phyloP scores from a whole-genome alignment of 2,888 invertebrate species.

The Nebria salina region DNA sequence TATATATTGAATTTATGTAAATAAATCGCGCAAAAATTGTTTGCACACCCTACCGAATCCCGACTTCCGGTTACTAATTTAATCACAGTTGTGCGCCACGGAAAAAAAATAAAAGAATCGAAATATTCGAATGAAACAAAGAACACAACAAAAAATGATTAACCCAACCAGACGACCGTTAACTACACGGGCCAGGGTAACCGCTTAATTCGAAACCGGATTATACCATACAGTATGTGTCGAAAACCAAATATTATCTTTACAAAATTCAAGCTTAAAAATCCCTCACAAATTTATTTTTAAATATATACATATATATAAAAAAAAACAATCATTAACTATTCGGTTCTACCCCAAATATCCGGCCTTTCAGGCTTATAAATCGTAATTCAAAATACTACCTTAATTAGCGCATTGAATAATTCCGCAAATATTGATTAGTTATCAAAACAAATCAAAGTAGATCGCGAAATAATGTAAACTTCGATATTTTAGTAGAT shows the following conservation, averaged over 20 bases:
- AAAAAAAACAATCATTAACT: too few species aligned
- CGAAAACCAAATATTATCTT: neutral
- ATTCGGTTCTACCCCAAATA: too few species aligned
- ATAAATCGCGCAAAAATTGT: neutral
- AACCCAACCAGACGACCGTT: neutral
- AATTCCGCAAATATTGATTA: too few species aligned
- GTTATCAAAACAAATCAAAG: too few species aligned
- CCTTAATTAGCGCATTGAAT: too few species aligned
- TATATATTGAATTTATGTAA: neutral
- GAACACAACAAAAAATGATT: neutral
- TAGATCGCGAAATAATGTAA: too few species aligned
- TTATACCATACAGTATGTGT: neutral
- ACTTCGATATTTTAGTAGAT: too few species aligned
- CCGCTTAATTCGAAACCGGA: neutral
- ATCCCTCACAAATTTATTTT: too few species aligned
- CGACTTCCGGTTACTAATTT: neutral
- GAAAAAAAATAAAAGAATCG: neutral
- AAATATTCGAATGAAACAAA: neutral
- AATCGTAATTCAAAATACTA: too few species aligned
- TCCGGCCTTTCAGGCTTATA: too few species aligned
- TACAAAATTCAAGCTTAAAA: too few species aligned
- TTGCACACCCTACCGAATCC: neutral
- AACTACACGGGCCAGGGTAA: neutral
- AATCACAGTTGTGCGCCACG: neutral
- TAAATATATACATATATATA: too few species aligned